Evolutionary conservation across 1,140 invertebrate species (phyloP), one percentile per base, ranked within the genome.

Genomic region (Drosophila watanabei): DNA sequence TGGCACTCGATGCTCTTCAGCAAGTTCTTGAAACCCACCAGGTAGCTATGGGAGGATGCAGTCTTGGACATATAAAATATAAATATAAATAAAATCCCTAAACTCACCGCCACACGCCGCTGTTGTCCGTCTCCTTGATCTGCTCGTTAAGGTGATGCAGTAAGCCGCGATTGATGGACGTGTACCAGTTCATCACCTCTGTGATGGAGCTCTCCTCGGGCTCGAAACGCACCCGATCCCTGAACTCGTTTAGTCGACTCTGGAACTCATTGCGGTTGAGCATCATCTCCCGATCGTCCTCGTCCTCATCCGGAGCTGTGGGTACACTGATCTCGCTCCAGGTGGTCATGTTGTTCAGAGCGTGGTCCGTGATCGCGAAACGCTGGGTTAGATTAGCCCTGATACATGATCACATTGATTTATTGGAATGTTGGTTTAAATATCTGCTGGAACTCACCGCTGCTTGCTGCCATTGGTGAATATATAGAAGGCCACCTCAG

Each of bases 61-160:
- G 6, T 2, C 20, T 28, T 5, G 35, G 10, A 8, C 1, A 48
- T 4, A n/a, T n/a, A n/a, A 10, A 9, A 35, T 20, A 11, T 18
- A 30, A 14, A 20, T 13, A 14, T 20, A 0, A 1, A n/a, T n/a
- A n/a, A n/a, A n/a, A n/a, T n/a, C 4, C 2, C 30, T 13, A 0
- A 11, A 43, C 84, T 82, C 94, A 97, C 97, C 97, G 95, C 97
- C 97, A 98, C 46, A 97, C 96, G 2, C 96, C 97, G 82, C 96
- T 97, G 85, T 95, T 97, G 79, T 97, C 97, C 0, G 97, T 97
- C 92, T 98, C 97, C 88, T 97, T 97, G 37, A 98, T 97, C 89
- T 97, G 96, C 82, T 96, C 96, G 1, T 97, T 97, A 6, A 98
- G 93, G 87, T 97, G 96, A 79, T 96, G 95, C 2, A 98, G 93